Evolutionary conservation across 53 echinoderm and acorn worm genomes (phyloP).

Genomic region (Actinopyga echinites): DNA sequence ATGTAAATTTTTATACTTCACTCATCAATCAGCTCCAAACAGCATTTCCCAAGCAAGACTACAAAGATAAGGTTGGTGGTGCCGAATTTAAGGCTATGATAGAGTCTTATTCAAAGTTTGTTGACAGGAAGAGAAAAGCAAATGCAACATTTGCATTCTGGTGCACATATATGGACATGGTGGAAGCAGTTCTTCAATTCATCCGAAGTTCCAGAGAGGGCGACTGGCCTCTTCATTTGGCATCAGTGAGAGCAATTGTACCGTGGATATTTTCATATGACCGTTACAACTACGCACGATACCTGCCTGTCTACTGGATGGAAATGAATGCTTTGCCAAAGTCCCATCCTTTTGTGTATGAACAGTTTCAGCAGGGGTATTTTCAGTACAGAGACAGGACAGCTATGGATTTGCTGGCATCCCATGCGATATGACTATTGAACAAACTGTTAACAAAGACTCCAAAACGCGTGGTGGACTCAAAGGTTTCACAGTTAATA

Average conservation of each 20-base stretch:
- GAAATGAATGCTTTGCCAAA: slow-evolving; percentile 61
- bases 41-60: slow-evolving; percentile 23
- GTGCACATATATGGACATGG: slow-evolving; percentile 61
- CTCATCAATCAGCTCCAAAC: too few relatives aligned
- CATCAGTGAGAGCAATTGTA: slow-evolving; percentile 33
- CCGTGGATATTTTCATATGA: slow-evolving; percentile 72
- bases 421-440: slow-evolving; percentile 57
- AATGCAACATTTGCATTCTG: slow-evolving; percentile 56
- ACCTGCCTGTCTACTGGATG: slow-evolving; percentile 64
- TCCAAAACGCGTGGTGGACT: slow-evolving; percentile 63
- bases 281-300: slow-evolving; percentile 63
- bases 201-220: slow-evolving; percentile 60
- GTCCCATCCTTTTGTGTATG: slow-evolving; percentile 55
- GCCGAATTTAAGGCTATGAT: slow-evolving; percentile 9
- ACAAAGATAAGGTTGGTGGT: slow-evolving; percentile 4
- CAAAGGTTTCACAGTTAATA: slow-evolving; percentile 51
- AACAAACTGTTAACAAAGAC: slow-evolving; percentile 61
- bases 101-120: slow-evolving; percentile 10
- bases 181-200: slow-evolving; percentile 38
- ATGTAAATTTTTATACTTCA: too few relatives aligned
- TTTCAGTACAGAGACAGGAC: slow-evolving; percentile 64
- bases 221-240: slow-evolving; percentile 59
- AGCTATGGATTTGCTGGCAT: slow-evolving; percentile 53
- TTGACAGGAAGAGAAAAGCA: neutral
- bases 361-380: slow-evolving; percentile 41